Base-by-base conservation (phyloP, 2,797 vertebrate species). In the Cyprinella venusta region DNA sequence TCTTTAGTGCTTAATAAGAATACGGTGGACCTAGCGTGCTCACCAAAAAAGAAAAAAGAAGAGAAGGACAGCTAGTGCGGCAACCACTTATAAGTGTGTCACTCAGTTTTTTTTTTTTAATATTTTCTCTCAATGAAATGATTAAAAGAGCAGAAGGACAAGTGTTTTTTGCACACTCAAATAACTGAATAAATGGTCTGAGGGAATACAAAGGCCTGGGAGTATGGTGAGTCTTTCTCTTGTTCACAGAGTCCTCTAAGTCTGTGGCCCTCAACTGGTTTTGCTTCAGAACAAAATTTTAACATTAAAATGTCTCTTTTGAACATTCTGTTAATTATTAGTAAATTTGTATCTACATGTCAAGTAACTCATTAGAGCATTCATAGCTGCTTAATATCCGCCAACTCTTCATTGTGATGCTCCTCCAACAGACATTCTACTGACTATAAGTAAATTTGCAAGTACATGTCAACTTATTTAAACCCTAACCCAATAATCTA, bases 91-190 rank as follows among this genome's bases (percentile, higher is more conserved):
- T 75, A 80, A 82, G 48, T 76, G 65, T 82, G 79, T 63, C 80
- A 86, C 24, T 84, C 26, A 63, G 75, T 82, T 75, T 82, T 75
- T 30, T 30, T 30, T 86, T 79, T 82, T 50, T 76, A 63, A 74
- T 48, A 50, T 68, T 48, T 48, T 30, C 9, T 33, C 76, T 45
- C 9, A 65, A 68, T 68, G 13, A 54, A 69, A 76, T 65, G 24
- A 45, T 42, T 24, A 36, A 64, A 81, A 69, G 24, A 10, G 42
- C 36, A 81, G 52, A 83, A 33, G 18, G 48, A 79, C 64, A 75
- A 87, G 69, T 67, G 48, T 82, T 64, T 81, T 63, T 40, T 68
- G 18, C 21, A 8, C 13, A 70, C 42, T 36, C 16, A 6, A 24
- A 36, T 65, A 64, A 65, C 72, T 3, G 24, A 63, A 50, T 5